Evolutionary conservation across 1,140 invertebrate species (phyloP).

Genomic region (Drosophila equinoxialis): DNA sequence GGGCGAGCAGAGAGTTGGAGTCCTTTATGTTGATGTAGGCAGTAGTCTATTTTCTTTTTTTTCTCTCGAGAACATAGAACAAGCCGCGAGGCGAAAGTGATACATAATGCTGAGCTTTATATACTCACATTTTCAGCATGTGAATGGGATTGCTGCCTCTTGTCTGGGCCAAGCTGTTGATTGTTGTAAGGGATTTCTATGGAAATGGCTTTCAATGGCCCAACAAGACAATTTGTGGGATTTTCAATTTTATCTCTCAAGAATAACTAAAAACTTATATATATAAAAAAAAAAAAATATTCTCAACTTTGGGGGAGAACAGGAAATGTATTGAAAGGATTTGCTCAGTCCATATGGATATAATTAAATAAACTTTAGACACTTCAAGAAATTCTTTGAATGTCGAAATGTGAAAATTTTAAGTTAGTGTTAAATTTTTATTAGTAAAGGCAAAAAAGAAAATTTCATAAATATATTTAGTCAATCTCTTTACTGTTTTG

Average conservation of each 20-base stretch:
- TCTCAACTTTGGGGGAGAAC: neutral
- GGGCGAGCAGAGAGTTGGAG: neutral
- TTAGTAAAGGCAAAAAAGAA: too few species aligned
- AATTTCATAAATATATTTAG: too few species aligned
- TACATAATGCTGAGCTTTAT: conserved; percentile 38
- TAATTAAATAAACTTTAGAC: too few species aligned
- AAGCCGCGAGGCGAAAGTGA: conserved; percentile 55
- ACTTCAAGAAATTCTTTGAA: too few species aligned
- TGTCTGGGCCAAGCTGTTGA: conserved; percentile 56
- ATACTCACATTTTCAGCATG: conserved; percentile 2
- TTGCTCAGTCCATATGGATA: neutral
- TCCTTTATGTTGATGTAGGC: conserved; percentile 8
- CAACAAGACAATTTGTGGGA: conserved; percentile 5
- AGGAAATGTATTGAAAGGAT: neutral
- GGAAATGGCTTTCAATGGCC: neutral
- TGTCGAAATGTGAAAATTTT: too few species aligned
- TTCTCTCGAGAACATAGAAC: conserved; percentile 5
- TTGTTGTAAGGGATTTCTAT: conserved; percentile 42
- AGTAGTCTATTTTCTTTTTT: too few species aligned
- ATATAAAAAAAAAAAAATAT: too few species aligned
- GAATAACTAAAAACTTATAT: neutral
- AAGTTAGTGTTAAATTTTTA: too few species aligned
- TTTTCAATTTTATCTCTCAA: neutral
- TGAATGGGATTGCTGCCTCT: neutral
- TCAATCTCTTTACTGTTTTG: too few species aligned